phyloP scores from a whole-genome alignment of 2,888 invertebrate genomes.

The Stenchaetothrips biformis region DNA sequence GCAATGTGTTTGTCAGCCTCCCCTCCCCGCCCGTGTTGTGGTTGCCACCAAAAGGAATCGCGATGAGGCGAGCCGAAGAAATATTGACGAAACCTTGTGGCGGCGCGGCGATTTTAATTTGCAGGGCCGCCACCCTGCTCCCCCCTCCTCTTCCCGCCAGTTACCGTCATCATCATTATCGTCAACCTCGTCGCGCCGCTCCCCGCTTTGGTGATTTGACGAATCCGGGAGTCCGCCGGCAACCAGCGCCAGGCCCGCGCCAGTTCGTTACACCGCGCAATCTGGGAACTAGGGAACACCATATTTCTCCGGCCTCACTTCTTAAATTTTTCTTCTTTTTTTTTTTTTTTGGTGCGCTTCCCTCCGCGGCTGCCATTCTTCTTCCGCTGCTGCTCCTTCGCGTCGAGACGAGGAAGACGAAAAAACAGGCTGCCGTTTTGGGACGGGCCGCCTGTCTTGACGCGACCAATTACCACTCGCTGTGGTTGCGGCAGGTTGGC shows the following conservation, averaged over 20 bases:
- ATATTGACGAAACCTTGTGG: conserved; percentile 14
- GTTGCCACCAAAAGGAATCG: not conserved
- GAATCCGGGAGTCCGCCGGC: not conserved
- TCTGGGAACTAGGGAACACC: not conserved
- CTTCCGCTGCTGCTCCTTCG: too few relatives aligned
- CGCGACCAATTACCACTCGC: too few relatives aligned
- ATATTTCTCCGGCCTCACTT: not conserved
- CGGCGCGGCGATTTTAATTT: conserved; percentile 16
- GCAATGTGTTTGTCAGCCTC: not conserved
- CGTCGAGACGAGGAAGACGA: too few relatives aligned
- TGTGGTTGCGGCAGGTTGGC: too few relatives aligned
- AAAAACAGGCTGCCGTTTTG: too few relatives aligned
- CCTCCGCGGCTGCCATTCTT: too few relatives aligned
- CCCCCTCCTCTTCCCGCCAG: not conserved
- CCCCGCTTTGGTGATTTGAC: not conserved
- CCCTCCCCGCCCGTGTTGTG: not conserved
- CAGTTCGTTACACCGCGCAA: not conserved
- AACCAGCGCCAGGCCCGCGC: not conserved
- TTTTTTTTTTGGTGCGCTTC: not conserved
- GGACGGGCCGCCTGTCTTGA: too few relatives aligned
- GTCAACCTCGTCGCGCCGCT: not conserved
- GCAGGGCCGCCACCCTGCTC: not conserved
- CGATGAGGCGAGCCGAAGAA: not conserved
- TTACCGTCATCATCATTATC: not conserved
- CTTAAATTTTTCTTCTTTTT: not conserved